Percentiles rank a stretch among this genome's conserved stretches.
Conservation (phyloP, 1,140 invertebrate genomes). For the Drosophila kanapiae region DNA sequence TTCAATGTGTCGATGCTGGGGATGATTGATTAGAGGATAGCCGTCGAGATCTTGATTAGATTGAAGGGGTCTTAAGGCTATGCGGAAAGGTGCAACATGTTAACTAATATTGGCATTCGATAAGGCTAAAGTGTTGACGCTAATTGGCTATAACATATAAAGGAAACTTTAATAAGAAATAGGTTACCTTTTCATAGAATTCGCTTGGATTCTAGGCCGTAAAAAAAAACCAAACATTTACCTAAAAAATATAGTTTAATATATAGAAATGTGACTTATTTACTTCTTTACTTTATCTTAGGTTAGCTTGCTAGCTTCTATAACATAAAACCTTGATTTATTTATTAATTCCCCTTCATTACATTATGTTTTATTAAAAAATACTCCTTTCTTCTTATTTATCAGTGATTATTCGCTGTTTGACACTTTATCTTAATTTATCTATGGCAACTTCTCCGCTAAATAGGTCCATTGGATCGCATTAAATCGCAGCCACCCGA, state of each 20-base stretch:
- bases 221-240: background rate
- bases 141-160: background rate
- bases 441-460: constrained; percentile 23
- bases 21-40: constrained; percentile 45
- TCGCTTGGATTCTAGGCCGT: fast-evolving
- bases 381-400: background rate
- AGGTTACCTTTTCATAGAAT: background rate
- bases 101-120: constrained; percentile 3
- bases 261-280: background rate
- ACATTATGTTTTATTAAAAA: background rate
- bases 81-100: constrained; percentile 29
- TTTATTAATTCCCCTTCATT: background rate
- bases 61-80: constrained; percentile 13
- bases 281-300: background rate
- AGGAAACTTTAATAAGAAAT: background rate
- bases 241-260: background rate
- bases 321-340: background rate
- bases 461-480: constrained; percentile 29
- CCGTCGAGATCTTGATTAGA: constrained; percentile 44
- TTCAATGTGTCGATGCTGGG: constrained; percentile 39
- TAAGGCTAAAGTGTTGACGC: constrained; percentile 5
- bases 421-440: constrained; percentile 40
- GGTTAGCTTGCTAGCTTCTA: background rate
- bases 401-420: constrained; percentile 12
- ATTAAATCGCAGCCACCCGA: constrained; percentile 21